Evolutionary conservation across 2,113 vertebrate species (phyloP), one percentile per base, ranked within the genome.

Genomic region (Centropus bengalensis): DNA sequence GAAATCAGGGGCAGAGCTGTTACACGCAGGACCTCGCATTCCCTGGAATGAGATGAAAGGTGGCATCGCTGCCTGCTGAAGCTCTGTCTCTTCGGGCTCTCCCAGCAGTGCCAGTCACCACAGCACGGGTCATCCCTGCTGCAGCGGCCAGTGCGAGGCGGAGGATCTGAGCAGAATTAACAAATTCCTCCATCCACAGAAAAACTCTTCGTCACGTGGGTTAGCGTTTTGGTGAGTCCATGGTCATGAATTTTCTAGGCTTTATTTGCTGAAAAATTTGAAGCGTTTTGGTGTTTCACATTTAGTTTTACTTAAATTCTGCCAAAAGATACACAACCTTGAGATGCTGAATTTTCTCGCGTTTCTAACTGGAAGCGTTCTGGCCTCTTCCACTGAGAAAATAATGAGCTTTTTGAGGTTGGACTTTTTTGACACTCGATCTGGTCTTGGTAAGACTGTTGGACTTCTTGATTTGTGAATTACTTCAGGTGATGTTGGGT

Each of bases 1-100:
- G 82, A 70, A 86, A 95, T 88, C 79, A 90, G 91, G 93, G 71
- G 59, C 76, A n/a, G 55, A 17, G 76, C 20, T 94, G 82, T 93
- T 77, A 54, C 55, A 27, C 86, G 75, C 76, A 51, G 92, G 55
- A 47, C 74, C 67, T 58, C 93, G 85, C 51, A 68, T 78, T 96
- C 51, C 3, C 80, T 96, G 96, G 94, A 90, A 91, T 0, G 1
- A 78, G 71, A 91, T 90, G 63, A 94, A 91, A 96, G 76, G 6
- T 0, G 0, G 4, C 3, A 7, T n/a, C 17, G 21, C 55, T 88
- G 86, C 67, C 78, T 69, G 49, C 76, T 6, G 19, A 63, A 90
- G 55, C 59, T 51, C 0, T 0, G n/a, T 5, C 59, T 86, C 86
- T 68, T 74, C 59, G 3, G 67, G 28, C 75, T 89, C 22, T 88